These are phyloP conservation scores for Hylomyscus alleni DNA, from an alignment of 2,797 vertebrate genomes.

Conservation along the genomic window DNA sequence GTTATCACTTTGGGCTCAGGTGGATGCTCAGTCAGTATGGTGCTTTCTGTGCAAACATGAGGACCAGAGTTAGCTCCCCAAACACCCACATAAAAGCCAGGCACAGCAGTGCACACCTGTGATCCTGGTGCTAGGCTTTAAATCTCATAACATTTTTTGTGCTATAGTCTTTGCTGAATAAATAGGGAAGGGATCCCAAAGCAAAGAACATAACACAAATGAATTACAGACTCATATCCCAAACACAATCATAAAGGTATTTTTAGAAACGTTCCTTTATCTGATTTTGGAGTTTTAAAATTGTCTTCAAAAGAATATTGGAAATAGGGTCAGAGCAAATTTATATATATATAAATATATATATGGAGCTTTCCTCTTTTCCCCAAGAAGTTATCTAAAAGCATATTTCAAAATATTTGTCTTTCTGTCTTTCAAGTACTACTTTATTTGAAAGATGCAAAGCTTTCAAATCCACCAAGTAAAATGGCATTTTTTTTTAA, in stretches of 20 bases:
- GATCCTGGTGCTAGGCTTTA: neutral
- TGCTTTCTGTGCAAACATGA: neutral
- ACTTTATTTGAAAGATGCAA: constrained; percentile 43
- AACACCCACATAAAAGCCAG: neutral
- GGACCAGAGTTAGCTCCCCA: neutral
- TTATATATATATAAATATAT: neutral
- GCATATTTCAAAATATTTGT: constrained; percentile 52
- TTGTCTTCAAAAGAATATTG: neutral
- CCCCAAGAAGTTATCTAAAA: constrained; percentile 38
- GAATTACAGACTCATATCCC: neutral
- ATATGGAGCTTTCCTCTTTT: neutral
- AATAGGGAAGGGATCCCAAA: neutral
- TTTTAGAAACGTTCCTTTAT: constrained; percentile 46
- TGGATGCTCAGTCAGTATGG: neutral
- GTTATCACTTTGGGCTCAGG: neutral
- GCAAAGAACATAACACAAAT: constrained; percentile 29
- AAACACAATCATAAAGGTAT: constrained; percentile 19
- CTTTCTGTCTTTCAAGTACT: neutral
- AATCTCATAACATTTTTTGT: neutral
- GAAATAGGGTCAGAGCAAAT: constrained; percentile 17
- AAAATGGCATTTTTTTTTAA: constrained; percentile 43
- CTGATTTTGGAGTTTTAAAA: neutral
- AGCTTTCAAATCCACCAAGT: constrained; percentile 27
- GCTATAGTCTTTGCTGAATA: too few species aligned
- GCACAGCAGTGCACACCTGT: neutral